These are phyloP conservation scores for Vulpes lagopus DNA, from an alignment of 2,113 vertebrate species.

Conservation along the genomic window DNA sequence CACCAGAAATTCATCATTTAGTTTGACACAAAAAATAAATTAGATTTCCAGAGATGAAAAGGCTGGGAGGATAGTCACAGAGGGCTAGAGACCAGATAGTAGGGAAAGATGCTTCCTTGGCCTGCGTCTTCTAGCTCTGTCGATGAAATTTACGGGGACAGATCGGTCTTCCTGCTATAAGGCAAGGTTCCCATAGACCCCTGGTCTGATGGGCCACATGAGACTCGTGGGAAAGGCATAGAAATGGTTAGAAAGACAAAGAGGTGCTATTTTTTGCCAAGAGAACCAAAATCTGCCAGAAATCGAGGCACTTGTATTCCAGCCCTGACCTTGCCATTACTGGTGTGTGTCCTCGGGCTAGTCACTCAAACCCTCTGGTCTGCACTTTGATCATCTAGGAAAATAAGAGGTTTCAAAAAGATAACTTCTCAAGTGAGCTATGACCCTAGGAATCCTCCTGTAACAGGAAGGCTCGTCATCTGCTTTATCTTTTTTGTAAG, in stretches of 20 bases:
- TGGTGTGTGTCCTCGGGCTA: not conserved
- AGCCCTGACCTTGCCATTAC: not conserved
- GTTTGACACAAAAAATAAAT: not conserved
- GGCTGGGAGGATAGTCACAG: not conserved
- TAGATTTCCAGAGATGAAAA: not conserved
- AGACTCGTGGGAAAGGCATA: not conserved
- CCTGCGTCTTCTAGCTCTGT: not conserved
- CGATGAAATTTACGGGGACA: not conserved
- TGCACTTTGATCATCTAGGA: not conserved
- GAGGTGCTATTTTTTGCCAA: not conserved
- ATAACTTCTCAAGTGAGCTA: not conserved
- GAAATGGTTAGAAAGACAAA: not conserved
- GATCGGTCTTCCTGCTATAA: not conserved
- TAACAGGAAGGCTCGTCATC: not conserved
- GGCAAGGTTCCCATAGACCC: not conserved
- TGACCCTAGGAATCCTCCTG: not conserved
- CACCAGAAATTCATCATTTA: not conserved
- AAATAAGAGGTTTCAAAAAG: constrained; percentile 1
- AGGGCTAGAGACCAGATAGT: not conserved
- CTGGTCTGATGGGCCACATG: not conserved
- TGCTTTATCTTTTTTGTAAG: not conserved
- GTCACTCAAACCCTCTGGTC: not conserved
- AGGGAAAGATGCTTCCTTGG: not conserved
- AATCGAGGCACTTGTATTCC: not conserved
- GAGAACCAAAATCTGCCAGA: not conserved